Evolutionary conservation across 2,797 vertebrate genomes (phyloP), one percentile per base, ranked within the genome.

Genomic region (Nyctibius grandis): DNA sequence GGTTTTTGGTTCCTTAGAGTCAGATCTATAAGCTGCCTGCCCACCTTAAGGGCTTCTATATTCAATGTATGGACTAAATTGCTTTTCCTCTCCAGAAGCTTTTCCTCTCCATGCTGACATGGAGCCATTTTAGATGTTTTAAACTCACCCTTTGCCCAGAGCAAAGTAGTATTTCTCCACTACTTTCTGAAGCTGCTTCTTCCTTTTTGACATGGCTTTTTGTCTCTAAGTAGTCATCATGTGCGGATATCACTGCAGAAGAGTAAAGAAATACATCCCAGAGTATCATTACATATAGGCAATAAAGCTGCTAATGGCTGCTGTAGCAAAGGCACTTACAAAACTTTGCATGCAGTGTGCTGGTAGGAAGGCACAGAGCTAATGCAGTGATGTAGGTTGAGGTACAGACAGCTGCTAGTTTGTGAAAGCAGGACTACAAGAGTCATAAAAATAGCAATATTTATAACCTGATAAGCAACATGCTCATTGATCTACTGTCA

Each of bases 221-320:
- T 92, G 81, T 92, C 86, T 95, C 93, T 50, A 92, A 74, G 81
- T 63, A 95, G 54, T 69, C 89, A 85, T 85, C 81, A 54, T 29
- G 69, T 60, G 54, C 57, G 91, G 72, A 42, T 53, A 88, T 63
- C 45, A 63, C 54, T 53, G 54, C 82, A 70, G 59, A 53, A 78
- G n/a, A 36, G 45, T 70, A 60, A 88, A 78, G 75, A 91, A 96
- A 83, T 64, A 87, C 68, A 94, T 91, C 57, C 74, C 68, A 80
- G 34, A 83, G 54, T 69, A 50, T 78, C 3, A 0, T 65, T 95
- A 93, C 81, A 42, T 73, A 47, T 3, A 78, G 75, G 61, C 54
- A 95, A 53, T 96, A 92, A 93, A 96, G 68, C 54, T 89, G 81
- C 42, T 93, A 85, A 96, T 78, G 78, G 60, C 57, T 89, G 93